Evolutionary conservation across 2,113 vertebrate species (phyloP).

Genomic region (Epinephelus cyanopodus): DNA sequence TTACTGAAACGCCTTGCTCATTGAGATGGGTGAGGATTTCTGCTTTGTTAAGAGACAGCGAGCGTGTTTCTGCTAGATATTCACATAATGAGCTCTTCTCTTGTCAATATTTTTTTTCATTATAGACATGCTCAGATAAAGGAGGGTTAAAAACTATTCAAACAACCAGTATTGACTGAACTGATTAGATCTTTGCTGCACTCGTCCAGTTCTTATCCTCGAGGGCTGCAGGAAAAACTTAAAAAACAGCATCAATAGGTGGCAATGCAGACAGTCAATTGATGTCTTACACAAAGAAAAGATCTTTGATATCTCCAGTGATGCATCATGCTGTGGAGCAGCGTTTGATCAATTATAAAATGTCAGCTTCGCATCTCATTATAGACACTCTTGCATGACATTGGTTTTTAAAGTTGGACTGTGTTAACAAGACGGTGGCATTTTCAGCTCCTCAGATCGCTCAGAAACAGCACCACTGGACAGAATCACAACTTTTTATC

Average conservation of each 20-base stretch:
- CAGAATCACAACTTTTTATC: not conserved
- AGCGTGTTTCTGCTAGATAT: slow-evolving; percentile 2
- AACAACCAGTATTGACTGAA: not conserved
- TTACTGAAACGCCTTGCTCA: not conserved
- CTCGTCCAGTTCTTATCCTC: not conserved
- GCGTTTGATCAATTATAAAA: slow-evolving; percentile 35
- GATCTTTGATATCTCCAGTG: not conserved
- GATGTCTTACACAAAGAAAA: not conserved
- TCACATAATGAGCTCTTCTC: slow-evolving; percentile 2
- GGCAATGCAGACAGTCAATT: not conserved
- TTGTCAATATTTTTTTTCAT: not conserved
- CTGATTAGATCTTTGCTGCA: not conserved
- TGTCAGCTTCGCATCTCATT: not conserved
- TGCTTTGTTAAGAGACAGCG: not conserved
- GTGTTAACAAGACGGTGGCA: not conserved
- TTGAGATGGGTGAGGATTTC: not conserved
- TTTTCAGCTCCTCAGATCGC: slow-evolving; percentile 8
- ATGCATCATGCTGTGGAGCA: accelerated
- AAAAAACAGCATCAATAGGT: not conserved
- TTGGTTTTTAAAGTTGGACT: not conserved
- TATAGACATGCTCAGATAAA: not conserved
- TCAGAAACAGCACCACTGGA: not conserved
- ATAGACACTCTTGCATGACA: not conserved
- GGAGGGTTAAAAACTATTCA: not conserved
- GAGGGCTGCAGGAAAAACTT: not conserved